These are phyloP conservation scores for Sebastes itinus DNA, from an alignment of 2,797 vertebrate species.

Conservation along the genomic window DNA sequence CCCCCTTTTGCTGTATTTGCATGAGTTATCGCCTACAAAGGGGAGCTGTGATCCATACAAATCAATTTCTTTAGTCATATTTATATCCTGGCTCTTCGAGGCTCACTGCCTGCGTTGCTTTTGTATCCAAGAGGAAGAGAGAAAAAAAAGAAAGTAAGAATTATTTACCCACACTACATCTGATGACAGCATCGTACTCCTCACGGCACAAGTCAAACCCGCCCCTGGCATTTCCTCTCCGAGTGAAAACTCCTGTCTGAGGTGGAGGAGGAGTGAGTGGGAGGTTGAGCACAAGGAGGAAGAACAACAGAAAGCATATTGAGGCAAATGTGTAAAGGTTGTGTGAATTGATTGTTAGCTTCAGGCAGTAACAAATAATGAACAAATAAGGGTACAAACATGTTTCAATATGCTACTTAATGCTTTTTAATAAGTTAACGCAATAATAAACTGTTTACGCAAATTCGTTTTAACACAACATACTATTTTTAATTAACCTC, in stretches of 20 bases:
- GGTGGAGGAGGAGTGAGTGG: slow-evolving; percentile 30
- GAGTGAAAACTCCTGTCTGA: slow-evolving; percentile 36
- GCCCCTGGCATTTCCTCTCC: slow-evolving; percentile 22
- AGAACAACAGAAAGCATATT: slow-evolving; percentile 13
- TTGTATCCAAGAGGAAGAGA: slow-evolving; percentile 34
- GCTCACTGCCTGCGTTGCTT: slow-evolving; percentile 53
- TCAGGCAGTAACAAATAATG: neutral
- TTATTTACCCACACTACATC: slow-evolving; percentile 51
- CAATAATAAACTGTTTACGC: too few species aligned
- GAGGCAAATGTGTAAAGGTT: neutral
- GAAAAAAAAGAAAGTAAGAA: slow-evolving; percentile 7
- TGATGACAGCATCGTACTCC: slow-evolving; percentile 54
- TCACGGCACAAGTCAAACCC: slow-evolving; percentile 23
- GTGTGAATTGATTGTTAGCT: slow-evolving; percentile 2
- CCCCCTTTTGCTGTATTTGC: slow-evolving; percentile 54
- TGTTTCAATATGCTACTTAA: neutral
- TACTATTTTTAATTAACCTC: neutral
- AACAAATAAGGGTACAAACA: neutral
- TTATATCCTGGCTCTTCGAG: slow-evolving; percentile 67
- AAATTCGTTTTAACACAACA: neutral
- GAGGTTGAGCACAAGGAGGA: slow-evolving; percentile 24
- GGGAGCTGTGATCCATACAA: slow-evolving; percentile 76
- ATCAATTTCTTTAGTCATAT: slow-evolving; percentile 76
- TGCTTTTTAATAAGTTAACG: neutral
- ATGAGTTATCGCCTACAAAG: slow-evolving; percentile 66